phyloP scores from a whole-genome alignment of 2,888 invertebrate species.

The Eristalis arbustorum region DNA sequence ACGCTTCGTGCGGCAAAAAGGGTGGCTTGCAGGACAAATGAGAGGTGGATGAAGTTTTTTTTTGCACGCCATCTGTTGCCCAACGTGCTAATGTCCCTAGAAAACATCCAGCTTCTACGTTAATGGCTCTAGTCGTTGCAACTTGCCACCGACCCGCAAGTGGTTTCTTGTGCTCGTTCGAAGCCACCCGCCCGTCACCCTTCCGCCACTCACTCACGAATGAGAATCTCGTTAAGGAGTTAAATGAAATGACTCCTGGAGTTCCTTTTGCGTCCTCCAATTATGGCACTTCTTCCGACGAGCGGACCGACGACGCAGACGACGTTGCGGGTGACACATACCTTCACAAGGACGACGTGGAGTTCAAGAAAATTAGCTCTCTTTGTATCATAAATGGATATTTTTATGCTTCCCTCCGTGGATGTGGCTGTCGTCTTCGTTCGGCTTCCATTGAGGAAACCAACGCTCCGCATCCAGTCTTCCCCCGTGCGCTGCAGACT shows the following conservation, averaged over 20 bases:
- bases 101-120: background rate
- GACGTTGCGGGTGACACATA: background rate
- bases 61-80: background rate
- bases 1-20: background rate
- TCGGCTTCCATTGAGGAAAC: background rate
- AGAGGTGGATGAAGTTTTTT: background rate
- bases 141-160: background rate
- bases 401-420: slow-evolving; percentile 21
- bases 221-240: background rate
- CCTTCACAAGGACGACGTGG: background rate
- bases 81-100: background rate
- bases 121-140: background rate
- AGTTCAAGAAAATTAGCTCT: slow-evolving; percentile 61
- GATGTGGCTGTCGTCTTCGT: background rate
- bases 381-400: slow-evolving; percentile 60
- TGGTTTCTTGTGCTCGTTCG: background rate
- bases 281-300: background rate
- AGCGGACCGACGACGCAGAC: no score
- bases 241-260: background rate
- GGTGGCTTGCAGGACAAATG: background rate
- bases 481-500: background rate
- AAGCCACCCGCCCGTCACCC: background rate
- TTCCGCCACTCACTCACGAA: background rate
- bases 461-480: background rate
- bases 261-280: background rate